Evolutionary conservation across 2,888 invertebrate genomes (phyloP).

Genomic region (Melinopterus prodromus): DNA sequence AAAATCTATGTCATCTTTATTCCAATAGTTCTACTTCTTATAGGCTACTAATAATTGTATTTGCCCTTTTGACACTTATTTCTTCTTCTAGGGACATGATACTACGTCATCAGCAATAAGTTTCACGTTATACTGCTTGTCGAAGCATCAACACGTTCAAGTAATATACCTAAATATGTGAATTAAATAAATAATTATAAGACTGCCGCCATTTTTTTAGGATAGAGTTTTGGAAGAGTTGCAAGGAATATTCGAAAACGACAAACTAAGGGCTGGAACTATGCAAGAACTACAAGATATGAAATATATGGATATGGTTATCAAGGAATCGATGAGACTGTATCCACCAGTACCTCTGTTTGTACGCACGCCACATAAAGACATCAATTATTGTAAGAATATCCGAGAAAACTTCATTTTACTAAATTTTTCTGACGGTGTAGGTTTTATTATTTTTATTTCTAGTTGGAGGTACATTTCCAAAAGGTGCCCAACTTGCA

Average conservation of each 20-base stretch:
- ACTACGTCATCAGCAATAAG: slow-evolving; percentile 61
- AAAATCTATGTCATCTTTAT: too few species aligned
- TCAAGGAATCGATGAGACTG: slow-evolving; percentile 64
- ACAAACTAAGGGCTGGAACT: slow-evolving; percentile 41
- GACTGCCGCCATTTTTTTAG: slow-evolving; percentile 43
- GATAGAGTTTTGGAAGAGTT: slow-evolving; percentile 56
- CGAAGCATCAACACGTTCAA: slow-evolving; percentile 60
- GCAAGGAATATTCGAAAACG: slow-evolving; percentile 51
- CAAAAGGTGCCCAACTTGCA: slow-evolving; percentile 32
- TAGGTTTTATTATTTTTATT: not conserved
- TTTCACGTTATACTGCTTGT: slow-evolving; percentile 60
- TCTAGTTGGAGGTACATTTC: slow-evolving; percentile 33
- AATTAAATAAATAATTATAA: slow-evolving; percentile 22
- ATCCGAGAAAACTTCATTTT: not conserved
- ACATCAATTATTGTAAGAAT: slow-evolving; percentile 41
- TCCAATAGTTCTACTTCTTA: too few species aligned
- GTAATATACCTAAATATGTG: slow-evolving; percentile 37
- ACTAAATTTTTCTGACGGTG: not conserved
- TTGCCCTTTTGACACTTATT: too few species aligned
- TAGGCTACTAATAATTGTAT: too few species aligned
- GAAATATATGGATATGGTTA: slow-evolving; percentile 65
- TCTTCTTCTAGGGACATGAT: slow-evolving; percentile 59
- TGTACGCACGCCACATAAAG: slow-evolving; percentile 43
- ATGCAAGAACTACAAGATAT: slow-evolving; percentile 60
- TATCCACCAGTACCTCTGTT: slow-evolving; percentile 65